Evolutionary conservation across 1,140 invertebrate genomes (phyloP).

Genomic region (Tetranychus cinnabarinus): DNA sequence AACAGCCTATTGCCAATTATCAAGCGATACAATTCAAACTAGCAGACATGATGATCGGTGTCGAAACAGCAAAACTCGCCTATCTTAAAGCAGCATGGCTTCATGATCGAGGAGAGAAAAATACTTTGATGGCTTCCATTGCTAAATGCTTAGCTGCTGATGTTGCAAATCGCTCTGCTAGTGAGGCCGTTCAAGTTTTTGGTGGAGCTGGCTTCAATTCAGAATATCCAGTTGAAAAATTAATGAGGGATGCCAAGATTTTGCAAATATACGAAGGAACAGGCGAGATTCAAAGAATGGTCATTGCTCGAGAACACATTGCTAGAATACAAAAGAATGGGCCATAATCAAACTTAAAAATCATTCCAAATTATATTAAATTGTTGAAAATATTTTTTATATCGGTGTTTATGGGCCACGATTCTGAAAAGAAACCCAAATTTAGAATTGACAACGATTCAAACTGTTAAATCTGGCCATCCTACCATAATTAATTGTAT

Average conservation of each 20-base stretch:
- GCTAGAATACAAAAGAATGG: too few species aligned
- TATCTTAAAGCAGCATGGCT: slow-evolving; percentile 71
- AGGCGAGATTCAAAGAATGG: slow-evolving; percentile 79
- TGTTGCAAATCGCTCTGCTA: slow-evolving; percentile 74
- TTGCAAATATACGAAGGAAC: slow-evolving; percentile 56
- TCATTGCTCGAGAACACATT: slow-evolving; percentile 38
- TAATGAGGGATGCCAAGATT: slow-evolving; percentile 98
- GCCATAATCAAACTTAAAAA: too few species aligned
- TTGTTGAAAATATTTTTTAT: too few species aligned
- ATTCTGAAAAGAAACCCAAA: too few species aligned
- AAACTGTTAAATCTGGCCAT: too few species aligned
- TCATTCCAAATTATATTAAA: too few species aligned
- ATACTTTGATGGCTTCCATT: slow-evolving; percentile 67
- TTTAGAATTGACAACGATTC: too few species aligned
- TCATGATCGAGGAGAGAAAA: slow-evolving; percentile 49
- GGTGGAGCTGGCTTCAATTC: slow-evolving; percentile 90
- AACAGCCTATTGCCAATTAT: slow-evolving; percentile 18
- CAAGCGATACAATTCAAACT: slow-evolving; percentile 80
- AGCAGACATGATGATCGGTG: slow-evolving; percentile 81
- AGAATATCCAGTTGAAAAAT: slow-evolving; percentile 92
- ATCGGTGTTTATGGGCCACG: too few species aligned
- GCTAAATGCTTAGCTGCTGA: slow-evolving; percentile 82
- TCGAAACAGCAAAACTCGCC: slow-evolving; percentile 62
- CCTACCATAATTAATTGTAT: too few species aligned
- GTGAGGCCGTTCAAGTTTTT: slow-evolving; percentile 85